Evolutionary conservation across 2,888 invertebrate species (phyloP).

Genomic region (Chrysodeixis includens): DNA sequence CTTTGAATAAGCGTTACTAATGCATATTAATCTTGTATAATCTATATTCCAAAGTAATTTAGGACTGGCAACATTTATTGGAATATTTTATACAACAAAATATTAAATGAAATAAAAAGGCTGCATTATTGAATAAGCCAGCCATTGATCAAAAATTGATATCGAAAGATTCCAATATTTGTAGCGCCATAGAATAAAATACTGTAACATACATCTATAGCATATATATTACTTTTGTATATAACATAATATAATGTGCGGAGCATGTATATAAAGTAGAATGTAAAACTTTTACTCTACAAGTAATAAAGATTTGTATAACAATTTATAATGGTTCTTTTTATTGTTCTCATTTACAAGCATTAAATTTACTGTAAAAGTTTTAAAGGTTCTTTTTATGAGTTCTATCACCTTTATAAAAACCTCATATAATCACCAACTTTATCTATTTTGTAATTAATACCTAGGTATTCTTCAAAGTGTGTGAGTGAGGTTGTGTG

Average conservation of each 20-base stretch:
- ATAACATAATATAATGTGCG: slow-evolving; percentile 54
- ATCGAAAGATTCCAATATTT: not conserved
- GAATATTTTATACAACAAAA: slow-evolving; percentile 3
- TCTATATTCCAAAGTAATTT: slow-evolving; percentile 31
- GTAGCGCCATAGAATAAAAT: slow-evolving; percentile 22
- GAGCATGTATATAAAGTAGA: slow-evolving; percentile 74
- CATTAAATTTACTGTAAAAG: too few species aligned
- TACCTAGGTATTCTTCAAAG: too few species aligned
- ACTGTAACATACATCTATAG: slow-evolving; percentile 38
- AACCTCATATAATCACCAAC: too few species aligned
- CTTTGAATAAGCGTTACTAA: slow-evolving; percentile 37
- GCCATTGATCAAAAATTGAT: not conserved
- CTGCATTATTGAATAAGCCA: not conserved
- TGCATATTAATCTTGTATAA: slow-evolving; percentile 39
- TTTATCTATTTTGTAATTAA: too few species aligned
- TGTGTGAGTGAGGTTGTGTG: too few species aligned
- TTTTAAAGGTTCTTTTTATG: too few species aligned
- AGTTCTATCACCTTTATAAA: too few species aligned
- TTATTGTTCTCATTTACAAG: too few species aligned
- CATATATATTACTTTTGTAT: slow-evolving; percentile 55
- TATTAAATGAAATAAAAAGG: not conserved
- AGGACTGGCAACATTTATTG: slow-evolving; percentile 9
- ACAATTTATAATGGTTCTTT: slow-evolving; percentile 41
- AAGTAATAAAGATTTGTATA: slow-evolving; percentile 76
- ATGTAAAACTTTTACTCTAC: slow-evolving; percentile 67